Conservation (phyloP, 2,113 vertebrate species). For the Lipophrys pholis region DNA sequence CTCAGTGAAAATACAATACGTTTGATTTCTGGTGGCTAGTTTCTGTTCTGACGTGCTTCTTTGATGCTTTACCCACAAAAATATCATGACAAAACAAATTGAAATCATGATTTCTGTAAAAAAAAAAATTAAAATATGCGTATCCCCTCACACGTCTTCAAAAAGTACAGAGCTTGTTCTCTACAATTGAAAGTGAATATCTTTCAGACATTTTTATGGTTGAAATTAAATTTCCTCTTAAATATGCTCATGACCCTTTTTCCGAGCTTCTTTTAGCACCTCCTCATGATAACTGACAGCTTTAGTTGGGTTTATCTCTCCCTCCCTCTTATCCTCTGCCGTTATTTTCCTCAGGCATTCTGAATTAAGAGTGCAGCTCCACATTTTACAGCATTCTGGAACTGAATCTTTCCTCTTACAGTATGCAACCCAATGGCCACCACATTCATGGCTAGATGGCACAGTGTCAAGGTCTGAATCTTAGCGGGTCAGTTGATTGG, state of each 20-base stretch:
- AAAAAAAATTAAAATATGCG: too few relatives aligned
- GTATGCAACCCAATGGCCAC: neutral
- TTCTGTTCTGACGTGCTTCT: too few relatives aligned
- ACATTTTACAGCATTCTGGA: constrained; percentile 6
- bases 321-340: constrained; percentile 8
- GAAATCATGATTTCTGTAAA: too few relatives aligned
- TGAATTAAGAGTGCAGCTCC: constrained; percentile 26
- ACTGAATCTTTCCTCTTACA: neutral
- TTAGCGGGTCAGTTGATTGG: too few relatives aligned
- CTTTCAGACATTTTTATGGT: constrained; percentile 35
- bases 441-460: neutral
- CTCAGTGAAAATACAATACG: too few relatives aligned
- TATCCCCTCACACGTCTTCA: too few relatives aligned
- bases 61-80: too few relatives aligned
- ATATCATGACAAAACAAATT: too few relatives aligned
- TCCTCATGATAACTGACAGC: constrained; percentile 33
- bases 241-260: constrained; percentile 45
- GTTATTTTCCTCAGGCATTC: constrained; percentile 2
- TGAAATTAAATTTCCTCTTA: constrained; percentile 61
- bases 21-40: too few relatives aligned
- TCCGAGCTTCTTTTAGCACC: constrained; percentile 17
- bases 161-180: constrained; percentile 10
- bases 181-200: constrained; percentile 1
- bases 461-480: too few relatives aligned
- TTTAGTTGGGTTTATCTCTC: constrained; percentile 33